phyloP scores from a whole-genome alignment of 2,888 invertebrate genomes.

The Zaprionus obscuricornis region DNA sequence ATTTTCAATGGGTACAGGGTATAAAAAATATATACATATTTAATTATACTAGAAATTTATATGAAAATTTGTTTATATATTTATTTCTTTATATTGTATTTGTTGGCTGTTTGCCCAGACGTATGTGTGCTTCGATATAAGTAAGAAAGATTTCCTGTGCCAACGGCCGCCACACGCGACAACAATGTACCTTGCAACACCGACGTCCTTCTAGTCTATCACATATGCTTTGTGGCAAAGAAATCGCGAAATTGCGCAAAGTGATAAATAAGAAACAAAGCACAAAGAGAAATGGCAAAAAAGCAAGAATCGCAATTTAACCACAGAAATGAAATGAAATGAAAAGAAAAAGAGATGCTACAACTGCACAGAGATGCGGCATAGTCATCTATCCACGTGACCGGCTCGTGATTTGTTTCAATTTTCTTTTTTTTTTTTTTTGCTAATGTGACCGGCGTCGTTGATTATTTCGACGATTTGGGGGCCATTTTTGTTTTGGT shows the following conservation, averaged over 20 bases:
- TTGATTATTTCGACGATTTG: conserved; percentile 29
- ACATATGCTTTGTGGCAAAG: conserved; percentile 29
- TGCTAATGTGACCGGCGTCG: conserved; percentile 47
- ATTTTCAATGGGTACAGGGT: too few species aligned
- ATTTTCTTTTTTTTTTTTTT: too few species aligned
- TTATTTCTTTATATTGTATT: conserved; percentile 2
- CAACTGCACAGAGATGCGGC: not conserved
- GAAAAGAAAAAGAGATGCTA: not conserved
- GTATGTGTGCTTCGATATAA: conserved; percentile 17
- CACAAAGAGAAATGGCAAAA: conserved; percentile 32
- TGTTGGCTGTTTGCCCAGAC: conserved; percentile 61
- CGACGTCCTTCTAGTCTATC: not conserved
- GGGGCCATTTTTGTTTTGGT: conserved; percentile 38
- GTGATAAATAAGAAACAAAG: conserved; percentile 53
- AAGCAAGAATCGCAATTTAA: conserved; percentile 17
- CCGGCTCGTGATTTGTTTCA: conserved; percentile 53
- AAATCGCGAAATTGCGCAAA: conserved; percentile 30
- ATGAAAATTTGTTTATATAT: conserved; percentile 25
- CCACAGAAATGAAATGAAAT: conserved; percentile 11
- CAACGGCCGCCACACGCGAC: conserved; percentile 67
- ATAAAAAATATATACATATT: conserved; percentile 15
- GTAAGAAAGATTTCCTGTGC: conserved; percentile 61
- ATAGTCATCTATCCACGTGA: conserved; percentile 53
- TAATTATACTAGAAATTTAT: conserved; percentile 8
- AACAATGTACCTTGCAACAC: too few species aligned